phyloP scores from a whole-genome alignment of 2,888 invertebrate species.

The Mythimna lalbum region DNA sequence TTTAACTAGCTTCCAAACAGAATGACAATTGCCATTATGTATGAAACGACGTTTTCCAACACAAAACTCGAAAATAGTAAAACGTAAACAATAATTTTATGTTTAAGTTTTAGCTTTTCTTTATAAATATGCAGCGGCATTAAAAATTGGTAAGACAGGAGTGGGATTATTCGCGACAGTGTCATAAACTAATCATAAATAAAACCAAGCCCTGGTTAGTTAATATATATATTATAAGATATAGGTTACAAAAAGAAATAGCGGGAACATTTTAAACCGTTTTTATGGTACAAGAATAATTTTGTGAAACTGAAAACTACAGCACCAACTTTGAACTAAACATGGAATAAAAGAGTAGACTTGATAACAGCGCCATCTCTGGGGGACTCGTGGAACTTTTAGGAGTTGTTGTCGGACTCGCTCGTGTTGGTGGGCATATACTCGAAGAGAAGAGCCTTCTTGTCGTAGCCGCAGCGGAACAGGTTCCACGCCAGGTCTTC shows the following conservation, averaged over 20 bases:
- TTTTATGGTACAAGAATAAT: constrained; percentile 26
- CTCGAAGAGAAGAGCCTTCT: constrained; percentile 82
- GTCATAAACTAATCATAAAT: constrained; percentile 10
- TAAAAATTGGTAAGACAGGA: too few species aligned
- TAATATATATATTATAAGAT: constrained; percentile 44
- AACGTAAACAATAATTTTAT: too few species aligned
- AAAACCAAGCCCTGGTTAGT: constrained; percentile 40
- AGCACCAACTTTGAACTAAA: constrained; percentile 35
- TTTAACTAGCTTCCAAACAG: too few species aligned
- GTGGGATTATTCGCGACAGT: too few species aligned
- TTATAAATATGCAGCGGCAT: too few species aligned
- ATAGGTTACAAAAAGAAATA: constrained; percentile 37
- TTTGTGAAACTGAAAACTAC: constrained; percentile 29
- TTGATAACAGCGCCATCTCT: constrained; percentile 53
- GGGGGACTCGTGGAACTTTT: constrained; percentile 41
- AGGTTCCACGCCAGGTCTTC: constrained; percentile 86
- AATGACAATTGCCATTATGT: too few species aligned
- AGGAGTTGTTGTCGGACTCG: constrained; percentile 64
- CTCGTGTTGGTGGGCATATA: constrained; percentile 75
- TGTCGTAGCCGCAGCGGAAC: constrained; percentile 85
- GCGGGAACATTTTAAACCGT: constrained; percentile 30
- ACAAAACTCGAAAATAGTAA: too few species aligned
- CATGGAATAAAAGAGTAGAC: constrained; percentile 8
- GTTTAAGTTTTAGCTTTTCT: too few species aligned
- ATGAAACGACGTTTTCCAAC: too few species aligned